Evolutionary conservation across 2,797 vertebrate species (phyloP).

Genomic region (Telmatherina bonti): DNA sequence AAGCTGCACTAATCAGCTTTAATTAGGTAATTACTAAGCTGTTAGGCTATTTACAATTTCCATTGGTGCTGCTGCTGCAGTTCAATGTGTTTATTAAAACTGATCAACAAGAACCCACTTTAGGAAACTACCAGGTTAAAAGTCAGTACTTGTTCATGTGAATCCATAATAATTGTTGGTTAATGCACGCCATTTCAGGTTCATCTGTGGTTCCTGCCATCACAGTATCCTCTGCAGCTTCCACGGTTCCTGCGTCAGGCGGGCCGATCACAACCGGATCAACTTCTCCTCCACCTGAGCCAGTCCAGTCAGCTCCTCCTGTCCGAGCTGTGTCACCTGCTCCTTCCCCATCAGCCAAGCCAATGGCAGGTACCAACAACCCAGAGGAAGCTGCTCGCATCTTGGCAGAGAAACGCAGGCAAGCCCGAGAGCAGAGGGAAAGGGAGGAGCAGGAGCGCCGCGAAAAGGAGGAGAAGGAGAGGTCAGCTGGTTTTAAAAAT

Average conservation of each 20-base stretch:
- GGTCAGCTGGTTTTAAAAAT: constrained; percentile 76
- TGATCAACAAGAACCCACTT: background rate
- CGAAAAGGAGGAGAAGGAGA: constrained; percentile 90
- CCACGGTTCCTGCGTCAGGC: constrained; percentile 37
- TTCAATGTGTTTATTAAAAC: background rate
- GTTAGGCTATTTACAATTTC: no score
- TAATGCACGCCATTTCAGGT: constrained; percentile 39
- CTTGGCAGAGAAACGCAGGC: constrained; percentile 90
- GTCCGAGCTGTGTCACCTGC: constrained; percentile 54
- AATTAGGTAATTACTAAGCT: constrained; percentile 52
- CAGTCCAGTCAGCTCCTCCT: constrained; percentile 24
- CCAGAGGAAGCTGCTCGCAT: constrained; percentile 92
- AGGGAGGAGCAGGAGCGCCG: constrained; percentile 90
- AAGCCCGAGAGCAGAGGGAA: constrained; percentile 94
- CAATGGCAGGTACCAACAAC: constrained; percentile 92
- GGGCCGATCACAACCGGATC: constrained; percentile 36
- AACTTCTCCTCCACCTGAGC: constrained; percentile 57
- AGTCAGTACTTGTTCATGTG: background rate
- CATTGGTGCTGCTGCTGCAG: constrained; percentile 3
- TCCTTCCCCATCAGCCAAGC: constrained; percentile 83
- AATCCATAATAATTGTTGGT: background rate
- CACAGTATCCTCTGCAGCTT: constrained; percentile 49
- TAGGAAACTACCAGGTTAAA: background rate
- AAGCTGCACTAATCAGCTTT: constrained; percentile 57
- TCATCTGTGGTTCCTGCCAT: constrained; percentile 70